Percentiles rank a stretch among this genome's conserved stretches.
phyloP scores from a whole-genome alignment of 2,113 vertebrate genomes.

The Tyrannus savana region DNA sequence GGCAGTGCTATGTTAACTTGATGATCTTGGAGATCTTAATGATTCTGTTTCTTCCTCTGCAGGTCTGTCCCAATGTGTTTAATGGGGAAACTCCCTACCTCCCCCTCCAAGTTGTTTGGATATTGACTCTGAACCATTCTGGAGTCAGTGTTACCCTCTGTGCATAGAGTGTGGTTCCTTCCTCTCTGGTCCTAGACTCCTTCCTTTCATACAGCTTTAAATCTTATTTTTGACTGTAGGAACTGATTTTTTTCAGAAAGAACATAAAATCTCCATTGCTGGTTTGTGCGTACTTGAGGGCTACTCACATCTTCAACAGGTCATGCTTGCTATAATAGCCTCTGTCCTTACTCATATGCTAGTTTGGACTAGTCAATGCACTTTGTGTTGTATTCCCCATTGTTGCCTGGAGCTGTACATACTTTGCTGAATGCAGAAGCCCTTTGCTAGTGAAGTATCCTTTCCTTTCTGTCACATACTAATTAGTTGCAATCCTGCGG shows the following conservation, averaged over 20 bases:
- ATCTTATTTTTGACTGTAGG: background rate
- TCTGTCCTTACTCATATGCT: background rate
- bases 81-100: background rate
- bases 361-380: background rate
- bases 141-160: rapidly evolving
- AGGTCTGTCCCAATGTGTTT: background rate
- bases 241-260: background rate
- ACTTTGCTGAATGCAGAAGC: background rate
- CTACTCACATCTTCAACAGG: background rate
- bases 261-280: background rate
- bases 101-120: too few species aligned
- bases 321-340: background rate
- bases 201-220: background rate
- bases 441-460: background rate
- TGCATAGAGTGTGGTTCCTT: background rate
- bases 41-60: background rate
- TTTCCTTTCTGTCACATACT: background rate
- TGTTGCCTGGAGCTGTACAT: rapidly evolving
- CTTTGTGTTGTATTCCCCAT: background rate
- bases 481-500: background rate
- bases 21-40: background rate
- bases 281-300: background rate
- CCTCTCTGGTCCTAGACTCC: background rate
- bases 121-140: background rate
- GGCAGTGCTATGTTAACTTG: background rate